A percentile compares a stretch with the other conserved stretches of the same genome.
Evolutionary conservation across 2,113 vertebrate species (phyloP).

Genomic region (Sigmodon hispidus): DNA sequence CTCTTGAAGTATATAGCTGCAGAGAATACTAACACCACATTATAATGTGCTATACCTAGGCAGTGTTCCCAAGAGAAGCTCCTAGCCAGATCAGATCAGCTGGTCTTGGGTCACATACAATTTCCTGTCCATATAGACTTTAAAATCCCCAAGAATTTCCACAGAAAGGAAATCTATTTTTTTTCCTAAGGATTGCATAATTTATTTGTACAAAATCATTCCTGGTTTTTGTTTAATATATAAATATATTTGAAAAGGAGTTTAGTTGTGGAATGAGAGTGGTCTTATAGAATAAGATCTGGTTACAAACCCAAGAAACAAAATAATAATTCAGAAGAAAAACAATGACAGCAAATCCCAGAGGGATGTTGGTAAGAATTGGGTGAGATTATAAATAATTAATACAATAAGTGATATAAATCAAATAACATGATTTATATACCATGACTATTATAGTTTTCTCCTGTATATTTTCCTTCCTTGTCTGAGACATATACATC

Average conservation of each 20-base stretch:
- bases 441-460: neutral
- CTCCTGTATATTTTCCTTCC: neutral
- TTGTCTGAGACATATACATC: neutral
- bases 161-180: neutral
- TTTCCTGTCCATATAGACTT: neutral
- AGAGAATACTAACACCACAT: neutral
- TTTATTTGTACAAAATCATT: conserved; percentile 23
- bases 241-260: neutral
- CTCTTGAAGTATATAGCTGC: neutral
- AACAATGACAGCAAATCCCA: neutral
- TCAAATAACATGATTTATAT: neutral
- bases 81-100: neutral
- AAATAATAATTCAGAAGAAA: neutral
- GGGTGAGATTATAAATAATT: neutral
- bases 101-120: neutral
- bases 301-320: neutral
- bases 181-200: neutral
- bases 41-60: neutral
- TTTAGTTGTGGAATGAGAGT: neutral
- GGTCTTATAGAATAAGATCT: neutral
- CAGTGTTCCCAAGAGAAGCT: neutral
- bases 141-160: neutral
- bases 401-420: neutral
- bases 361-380: neutral
- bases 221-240: neutral